Evolutionary conservation across 2,113 vertebrate genomes (phyloP).

Genomic region (Conger conger): DNA sequence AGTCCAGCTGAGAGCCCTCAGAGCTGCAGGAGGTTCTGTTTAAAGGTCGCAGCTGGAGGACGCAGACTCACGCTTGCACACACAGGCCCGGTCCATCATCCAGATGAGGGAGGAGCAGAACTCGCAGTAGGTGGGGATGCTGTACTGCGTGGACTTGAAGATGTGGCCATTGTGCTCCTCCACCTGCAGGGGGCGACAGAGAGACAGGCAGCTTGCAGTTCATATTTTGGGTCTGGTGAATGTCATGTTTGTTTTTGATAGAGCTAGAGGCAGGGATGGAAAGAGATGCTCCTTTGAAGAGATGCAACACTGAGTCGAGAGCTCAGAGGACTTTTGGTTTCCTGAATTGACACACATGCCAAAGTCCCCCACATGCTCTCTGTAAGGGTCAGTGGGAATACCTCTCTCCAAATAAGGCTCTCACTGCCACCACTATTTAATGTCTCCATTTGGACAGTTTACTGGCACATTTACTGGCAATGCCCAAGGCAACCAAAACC

Average conservation of each 20-base stretch:
- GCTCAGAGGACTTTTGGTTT: not conserved
- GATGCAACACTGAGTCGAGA: not conserved
- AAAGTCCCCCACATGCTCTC: too few species aligned
- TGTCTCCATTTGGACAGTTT: not conserved
- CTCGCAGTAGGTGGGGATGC: conserved; percentile 97
- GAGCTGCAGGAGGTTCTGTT: too few species aligned
- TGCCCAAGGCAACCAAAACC: not conserved
- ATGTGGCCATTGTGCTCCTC: conserved; percentile 98
- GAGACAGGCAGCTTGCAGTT: not conserved
- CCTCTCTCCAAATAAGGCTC: too few species aligned
- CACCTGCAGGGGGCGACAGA: conserved; percentile 70
- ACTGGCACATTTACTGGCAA: not conserved
- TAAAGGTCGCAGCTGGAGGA: too few species aligned
- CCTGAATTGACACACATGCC: not conserved
- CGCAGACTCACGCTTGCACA: conserved; percentile 89
- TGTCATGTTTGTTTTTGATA: too few species aligned
- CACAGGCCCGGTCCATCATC: conserved; percentile 98
- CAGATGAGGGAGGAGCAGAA: conserved; percentile 97
- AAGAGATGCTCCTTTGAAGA: too few species aligned
- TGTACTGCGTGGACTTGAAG: conserved; percentile 97
- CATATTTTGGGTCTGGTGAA: too few species aligned
- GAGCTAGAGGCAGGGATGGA: too few species aligned
- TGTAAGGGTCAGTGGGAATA: not conserved
- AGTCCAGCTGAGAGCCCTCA: conserved; percentile 37
- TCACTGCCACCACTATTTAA: not conserved